These are phyloP conservation scores for Dermolepida albohirtum DNA, from an alignment of 2,888 invertebrate genomes.

Conservation along the genomic window DNA sequence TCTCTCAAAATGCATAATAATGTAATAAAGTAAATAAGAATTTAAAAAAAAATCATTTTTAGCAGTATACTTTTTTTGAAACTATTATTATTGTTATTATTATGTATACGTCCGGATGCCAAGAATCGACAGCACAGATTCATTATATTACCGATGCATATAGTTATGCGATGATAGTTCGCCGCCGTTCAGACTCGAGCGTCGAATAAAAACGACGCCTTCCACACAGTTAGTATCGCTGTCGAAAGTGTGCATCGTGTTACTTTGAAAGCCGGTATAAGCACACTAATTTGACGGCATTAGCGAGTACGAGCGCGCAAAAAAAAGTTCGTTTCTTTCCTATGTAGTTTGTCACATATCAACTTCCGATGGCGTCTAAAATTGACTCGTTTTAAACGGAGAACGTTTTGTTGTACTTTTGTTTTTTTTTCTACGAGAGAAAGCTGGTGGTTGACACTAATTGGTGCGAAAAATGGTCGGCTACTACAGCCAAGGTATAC, in stretches of 20 bases:
- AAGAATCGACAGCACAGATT: too few relatives aligned
- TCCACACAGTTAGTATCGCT: not conserved
- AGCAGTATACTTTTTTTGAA: too few relatives aligned
- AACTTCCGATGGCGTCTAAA: not conserved
- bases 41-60: too few relatives aligned
- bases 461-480: constrained; percentile 53
- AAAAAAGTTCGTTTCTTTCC: constrained; percentile 2
- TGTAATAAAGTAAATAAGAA: too few relatives aligned
- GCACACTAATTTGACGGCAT: constrained; percentile 17
- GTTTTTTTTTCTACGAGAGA: too few relatives aligned
- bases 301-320: not conserved
- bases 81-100: too few relatives aligned
- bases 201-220: constrained; percentile 25
- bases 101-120: too few relatives aligned
- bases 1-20: too few relatives aligned
- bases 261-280: constrained; percentile 3
- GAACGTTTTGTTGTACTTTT: not conserved
- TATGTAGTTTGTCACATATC: constrained; percentile 2
- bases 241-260: constrained; percentile 28
- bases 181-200: not conserved
- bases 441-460: constrained; percentile 35
- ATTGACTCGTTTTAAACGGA: constrained; percentile 4
- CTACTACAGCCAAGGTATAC: constrained; percentile 55
- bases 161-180: not conserved
- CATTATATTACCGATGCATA: not conserved